Base-by-base conservation (phyloP, 1,140 invertebrate species). In the Uloborus diversus region DNA sequence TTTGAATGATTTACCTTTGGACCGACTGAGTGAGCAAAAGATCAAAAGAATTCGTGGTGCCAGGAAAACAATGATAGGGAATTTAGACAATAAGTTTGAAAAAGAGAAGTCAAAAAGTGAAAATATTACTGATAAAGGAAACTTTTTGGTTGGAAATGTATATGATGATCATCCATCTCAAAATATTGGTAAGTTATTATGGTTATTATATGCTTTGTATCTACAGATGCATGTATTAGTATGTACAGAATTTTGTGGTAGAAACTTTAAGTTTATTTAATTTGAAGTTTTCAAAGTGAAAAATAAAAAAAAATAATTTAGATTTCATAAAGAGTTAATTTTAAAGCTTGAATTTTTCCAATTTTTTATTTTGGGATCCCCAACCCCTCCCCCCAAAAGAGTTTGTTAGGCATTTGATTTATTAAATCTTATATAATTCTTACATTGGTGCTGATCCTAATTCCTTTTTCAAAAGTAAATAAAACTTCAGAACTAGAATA, bases 1-100 rank as follows among this genome's bases (percentile, higher is more conserved):
- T 88, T 87, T 99, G 51, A 92, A 92, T 65, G 95, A 98, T 87
- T 87, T 97, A 47, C 95, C 95, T 1, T 85, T 97, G 61, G 94
- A 96, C 84, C 88, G 94, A 79, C 85, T 96, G 27, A 93, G 91
- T 53, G 94, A 96, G 83, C 94, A 94, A 83, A 94, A 95, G 84
- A 90, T 90, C 37, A 94, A 94, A 84, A 90, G 90, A 82, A 88
- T 90, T 35, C 87, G 88, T 42, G 88, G 86, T 13, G 66, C 81
- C 4, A 69, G 65, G n/a, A 79, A 33, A 33, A 68, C 65, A 5
- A 13, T 59, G 1, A 69, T 69, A 33, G 65, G 64, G 13, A 61
- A 35, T 30, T 56, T 78, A 30, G 76, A 79, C 33, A 65, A 79
- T 37, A 78, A 78, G 32, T 78, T 78, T 57, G 73, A 78, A 20